Percentiles rank a stretch among this genome's conserved stretches.
Conservation (phyloP, 2,888 invertebrate genomes). For the Poecilobothrus nobilitatus region DNA sequence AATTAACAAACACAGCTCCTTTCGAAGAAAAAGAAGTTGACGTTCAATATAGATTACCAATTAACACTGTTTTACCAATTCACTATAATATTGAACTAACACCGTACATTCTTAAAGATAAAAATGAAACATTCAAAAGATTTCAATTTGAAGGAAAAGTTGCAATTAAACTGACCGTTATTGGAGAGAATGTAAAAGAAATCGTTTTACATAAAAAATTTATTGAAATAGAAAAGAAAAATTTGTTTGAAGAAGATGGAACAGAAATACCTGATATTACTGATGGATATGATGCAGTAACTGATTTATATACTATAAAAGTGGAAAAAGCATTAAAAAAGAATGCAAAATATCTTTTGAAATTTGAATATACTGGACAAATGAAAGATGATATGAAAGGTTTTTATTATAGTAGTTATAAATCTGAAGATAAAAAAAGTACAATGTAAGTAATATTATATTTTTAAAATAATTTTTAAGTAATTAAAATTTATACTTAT, state of each 20-base stretch:
- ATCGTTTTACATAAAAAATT: conserved; percentile 49
- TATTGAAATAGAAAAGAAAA: conserved; percentile 26
- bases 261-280: conserved; percentile 25
- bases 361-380: conserved; percentile 45
- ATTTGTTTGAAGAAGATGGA: conserved; percentile 12
- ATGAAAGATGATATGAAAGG: conserved; percentile 49
- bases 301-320: conserved; percentile 44
- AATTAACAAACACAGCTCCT: background rate
- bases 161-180: conserved; percentile 45
- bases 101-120: conserved; percentile 45
- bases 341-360: conserved; percentile 42
- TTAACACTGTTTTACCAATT: conserved; percentile 44
- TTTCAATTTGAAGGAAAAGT: conserved; percentile 40
- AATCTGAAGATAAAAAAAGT: conserved; percentile 24
- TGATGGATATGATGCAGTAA: conserved; percentile 27
- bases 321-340: conserved; percentile 33
- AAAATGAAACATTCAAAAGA: conserved; percentile 21
- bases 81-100: conserved; percentile 49
- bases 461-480: conserved; percentile 16
- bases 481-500: background rate
- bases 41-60: conserved; percentile 31
- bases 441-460: conserved; percentile 26
- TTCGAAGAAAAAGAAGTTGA: conserved; percentile 12
- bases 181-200: conserved; percentile 35
- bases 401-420: conserved; percentile 46